Evolutionary conservation across 2,888 invertebrate species (phyloP), one percentile per base, ranked within the genome.

Genomic region (Eupithecia subumbrata): DNA sequence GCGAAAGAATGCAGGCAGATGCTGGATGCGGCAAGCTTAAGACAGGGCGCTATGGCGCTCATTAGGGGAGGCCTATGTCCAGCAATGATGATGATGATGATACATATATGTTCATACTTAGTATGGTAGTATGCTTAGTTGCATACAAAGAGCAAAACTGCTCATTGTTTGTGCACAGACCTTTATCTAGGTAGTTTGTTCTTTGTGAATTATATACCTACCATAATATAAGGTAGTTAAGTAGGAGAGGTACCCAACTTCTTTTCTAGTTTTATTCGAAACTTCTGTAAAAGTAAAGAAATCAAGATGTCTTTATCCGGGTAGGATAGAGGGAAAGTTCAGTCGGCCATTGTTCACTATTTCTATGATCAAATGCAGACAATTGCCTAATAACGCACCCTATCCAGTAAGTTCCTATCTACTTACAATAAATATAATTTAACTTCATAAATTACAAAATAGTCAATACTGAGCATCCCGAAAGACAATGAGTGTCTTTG

Each of bases 401-500:
- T 60, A 5, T 25, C 12, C 12, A 56, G 22, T 56, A 52, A 52
- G 7, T 52, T n/a, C 4, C 22, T 22, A 22, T 5, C 48, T 18
- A 48, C 48, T 18, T 22, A 56, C 56, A 56, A 60, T 60, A 60
- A 60, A 25, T 60, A 60, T 25, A 25, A 56, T 56, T 71, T 67
- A 75, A 60, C 25, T 63, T 69, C 43, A 73, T 69, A 68, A 73
- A 82, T 77, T 79, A 77, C 80, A 81, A 73, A 83, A 78, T 80
- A 83, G 82, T 86, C 83, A 84, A 86, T 85, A 83, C 82, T 78
- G 81, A 48, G 75, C 78, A 72, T 76, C 87, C 88, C 88, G 86
- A 85, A 87, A 86, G 88, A 91, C 90, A 91, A 90, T 89, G 89
- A 90, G 90, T 85, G 84, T 84, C 79, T 81, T 89, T 84, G 87